These are phyloP conservation scores for Oxyscelio sp. DNA, from an alignment of 2,888 invertebrate species.

Conservation along the genomic window DNA sequence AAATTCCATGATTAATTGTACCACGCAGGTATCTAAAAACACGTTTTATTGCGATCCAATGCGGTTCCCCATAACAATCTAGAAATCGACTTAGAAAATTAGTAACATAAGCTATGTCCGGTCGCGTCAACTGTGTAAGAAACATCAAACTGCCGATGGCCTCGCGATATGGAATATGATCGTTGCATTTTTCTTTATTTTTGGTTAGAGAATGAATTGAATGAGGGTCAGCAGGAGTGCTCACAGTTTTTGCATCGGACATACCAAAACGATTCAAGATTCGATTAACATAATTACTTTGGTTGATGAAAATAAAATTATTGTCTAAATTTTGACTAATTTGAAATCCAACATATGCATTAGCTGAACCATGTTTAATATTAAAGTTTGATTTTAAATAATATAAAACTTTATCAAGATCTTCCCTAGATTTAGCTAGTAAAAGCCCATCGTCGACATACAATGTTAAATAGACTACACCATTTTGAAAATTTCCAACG, in stretches of 20 bases:
- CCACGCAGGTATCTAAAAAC: constrained; percentile 47
- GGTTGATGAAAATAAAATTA: constrained; percentile 31
- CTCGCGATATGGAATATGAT: constrained; percentile 46
- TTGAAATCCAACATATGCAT: constrained; percentile 31
- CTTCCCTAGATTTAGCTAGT: background rate
- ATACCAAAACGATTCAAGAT: constrained; percentile 53
- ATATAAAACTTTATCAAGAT: constrained; percentile 15
- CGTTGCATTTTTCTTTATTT: background rate
- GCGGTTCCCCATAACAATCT: constrained; percentile 23
- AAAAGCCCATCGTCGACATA: constrained; percentile 56
- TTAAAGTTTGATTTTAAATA: constrained; percentile 32
- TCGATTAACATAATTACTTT: constrained; percentile 36
- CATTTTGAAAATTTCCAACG: background rate
- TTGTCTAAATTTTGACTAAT: background rate
- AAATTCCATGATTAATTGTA: constrained; percentile 32
- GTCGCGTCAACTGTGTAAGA: constrained; percentile 32
- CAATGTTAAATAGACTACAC: constrained; percentile 34
- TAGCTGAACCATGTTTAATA: background rate
- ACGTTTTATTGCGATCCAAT: constrained; percentile 56
- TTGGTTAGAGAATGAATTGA: background rate
- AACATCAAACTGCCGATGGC: constrained; percentile 56
- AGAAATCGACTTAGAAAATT: constrained; percentile 30
- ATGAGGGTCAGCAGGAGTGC: constrained; percentile 20
- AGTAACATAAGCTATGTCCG: constrained; percentile 46
- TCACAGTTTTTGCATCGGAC: constrained; percentile 32